Base-by-base conservation (phyloP, 92 coral and sea anemone species). In the Zoanthus gigantus region DNA sequence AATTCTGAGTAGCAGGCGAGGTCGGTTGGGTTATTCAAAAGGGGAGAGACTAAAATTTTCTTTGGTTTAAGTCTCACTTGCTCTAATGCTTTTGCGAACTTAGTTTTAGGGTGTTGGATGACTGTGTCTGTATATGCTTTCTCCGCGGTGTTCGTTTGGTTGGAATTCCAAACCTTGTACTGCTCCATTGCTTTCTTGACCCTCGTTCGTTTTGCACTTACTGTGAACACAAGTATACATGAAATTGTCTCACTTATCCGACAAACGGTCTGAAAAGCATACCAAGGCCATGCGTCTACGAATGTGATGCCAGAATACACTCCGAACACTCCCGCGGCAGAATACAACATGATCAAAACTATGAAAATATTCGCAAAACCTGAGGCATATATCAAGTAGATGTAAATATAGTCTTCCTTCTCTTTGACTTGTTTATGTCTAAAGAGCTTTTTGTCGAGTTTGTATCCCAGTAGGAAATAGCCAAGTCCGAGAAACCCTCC, bases 271-370 rank as follows among this genome's bases (percentile, higher is more conserved):
- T 96, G 99, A n/a, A 96, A 71, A 0, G 86, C 84, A 78, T 85
- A 96, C 99, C 99, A 96, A 58, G 90, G 95, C 99, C 99, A 96
- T 0, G 98, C 96, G 7, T 93, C 96, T 50, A 96, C 99, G 74
- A 95, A 96, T 17, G 82, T 84, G 1, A 89, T 92, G 63, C 91
- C 94, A 42, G 98, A 79, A 84, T 93, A 96, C 68, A 96, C 94
- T 0, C 99, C 99, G 82, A 96, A 96, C 13, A 95, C 98, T 5
- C 98, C 94, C 0, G 80, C 90, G 31, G 90, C 92, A 3, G 98
- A 89, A 83, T 96, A 96, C 46, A 92, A n/a, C 90, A 93, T 93
- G n/a, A 93, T 92, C 13, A 86, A 78, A 60, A 92, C 92, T 45
- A 92, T 90, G 53, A 91, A 57, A 65, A 92, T 78, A 80, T 96